phyloP scores from a whole-genome alignment of 2,113 vertebrate genomes.

The Tonatia bakeri region DNA sequence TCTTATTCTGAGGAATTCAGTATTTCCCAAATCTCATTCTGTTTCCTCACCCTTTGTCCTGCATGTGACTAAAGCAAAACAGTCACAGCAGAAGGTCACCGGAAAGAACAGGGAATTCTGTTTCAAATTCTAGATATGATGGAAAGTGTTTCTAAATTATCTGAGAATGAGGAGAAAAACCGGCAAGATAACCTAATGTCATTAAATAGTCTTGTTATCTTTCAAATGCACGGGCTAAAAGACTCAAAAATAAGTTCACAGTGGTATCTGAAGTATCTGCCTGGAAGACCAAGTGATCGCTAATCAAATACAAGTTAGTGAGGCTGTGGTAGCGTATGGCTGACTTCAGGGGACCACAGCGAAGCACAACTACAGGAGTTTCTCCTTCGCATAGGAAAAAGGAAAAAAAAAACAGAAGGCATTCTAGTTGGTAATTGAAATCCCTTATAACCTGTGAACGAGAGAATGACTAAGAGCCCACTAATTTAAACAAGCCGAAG shows the following conservation, averaged over 20 bases:
- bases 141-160: not conserved
- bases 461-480: not conserved
- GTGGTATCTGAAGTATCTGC: not conserved
- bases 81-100: not conserved
- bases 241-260: not conserved
- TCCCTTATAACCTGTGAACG: not conserved
- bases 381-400: not conserved
- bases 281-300: not conserved
- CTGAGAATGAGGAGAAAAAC: not conserved
- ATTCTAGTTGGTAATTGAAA: not conserved
- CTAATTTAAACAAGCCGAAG: not conserved
- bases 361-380: not conserved
- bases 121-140: not conserved
- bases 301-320: not conserved
- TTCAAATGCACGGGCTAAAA: not conserved
- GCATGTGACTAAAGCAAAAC: not conserved
- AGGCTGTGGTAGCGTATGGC: not conserved
- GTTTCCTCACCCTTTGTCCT: not conserved
- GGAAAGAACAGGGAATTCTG: not conserved
- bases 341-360: not conserved
- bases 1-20: not conserved
- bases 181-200: not conserved
- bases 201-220: not conserved
- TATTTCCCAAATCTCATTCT: not conserved
- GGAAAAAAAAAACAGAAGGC: not conserved